Evolutionary conservation across 2,113 vertebrate genomes (phyloP), one percentile per base, ranked within the genome.

Genomic region (Monarcha castaneiventris): DNA sequence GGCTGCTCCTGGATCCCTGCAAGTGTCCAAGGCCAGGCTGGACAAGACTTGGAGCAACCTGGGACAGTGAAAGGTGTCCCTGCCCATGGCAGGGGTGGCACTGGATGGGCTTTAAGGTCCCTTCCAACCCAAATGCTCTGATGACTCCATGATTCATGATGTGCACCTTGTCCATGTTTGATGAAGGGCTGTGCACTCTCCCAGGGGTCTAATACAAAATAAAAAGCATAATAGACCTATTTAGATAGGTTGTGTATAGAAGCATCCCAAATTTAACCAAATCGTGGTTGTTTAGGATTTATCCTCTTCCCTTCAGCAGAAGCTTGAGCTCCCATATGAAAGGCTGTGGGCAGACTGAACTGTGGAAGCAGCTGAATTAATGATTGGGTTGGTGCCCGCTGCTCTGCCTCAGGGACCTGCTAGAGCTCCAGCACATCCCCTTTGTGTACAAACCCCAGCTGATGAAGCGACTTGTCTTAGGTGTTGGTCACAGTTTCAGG

Each of bases 11-110:
- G 68, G 39, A 64, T 56, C n/a, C 25, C 82, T 66, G 59, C 16
- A 0, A 49, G 30, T 41, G 43, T 0, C 51, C 61, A 16, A 49
- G 19, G 35, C 25, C 82, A 49, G 83, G 35, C 0, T 75, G 51
- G 61, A 35, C 1, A 6, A n/a, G 19, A 11, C 58, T 41, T 18
- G 82, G 51, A 56, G 51, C 9, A 85, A 0, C 13, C 51, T 58
- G 61, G 61, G 30, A 25, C 0, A 35, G 43, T 41, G 52, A 20
- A 1, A 84, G 22, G 41, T 74, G 59, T 33, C 41, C n/a, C 59
- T 64, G 49, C 58, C 52, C 56, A 10, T 30, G 27, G 32, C 16
- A 26, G 19, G 56, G 33, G 35, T 39, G 43, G 52, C 2, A 41
- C 13, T 27, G 43, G 79, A 5, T 16, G 48, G 0, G 32, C 16